Percentiles rank a stretch among this genome's conserved stretches.
Evolutionary conservation across 2,797 vertebrate species (phyloP).

Genomic region (Aselliscus stoliczkanus): DNA sequence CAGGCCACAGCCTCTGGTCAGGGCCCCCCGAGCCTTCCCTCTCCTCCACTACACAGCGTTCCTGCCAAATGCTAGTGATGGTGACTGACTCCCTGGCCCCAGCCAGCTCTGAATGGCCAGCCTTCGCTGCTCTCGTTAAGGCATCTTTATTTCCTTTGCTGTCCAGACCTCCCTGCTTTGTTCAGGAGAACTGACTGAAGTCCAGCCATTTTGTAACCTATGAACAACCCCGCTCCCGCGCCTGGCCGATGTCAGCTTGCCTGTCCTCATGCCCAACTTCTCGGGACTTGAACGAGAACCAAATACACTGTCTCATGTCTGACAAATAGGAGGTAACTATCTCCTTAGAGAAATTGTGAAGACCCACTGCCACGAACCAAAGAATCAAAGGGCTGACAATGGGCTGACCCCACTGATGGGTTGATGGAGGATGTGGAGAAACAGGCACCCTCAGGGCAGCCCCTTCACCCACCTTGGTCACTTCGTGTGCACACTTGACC

Average conservation of each 20-base stretch:
- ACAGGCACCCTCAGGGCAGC: not conserved
- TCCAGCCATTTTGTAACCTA: not conserved
- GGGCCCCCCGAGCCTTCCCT: not conserved
- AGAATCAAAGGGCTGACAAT: not conserved
- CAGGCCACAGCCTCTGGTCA: not conserved
- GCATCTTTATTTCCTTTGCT: not conserved
- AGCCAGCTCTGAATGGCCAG: not conserved
- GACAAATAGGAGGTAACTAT: not conserved
- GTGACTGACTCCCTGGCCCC: accelerated
- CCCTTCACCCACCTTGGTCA: not conserved
- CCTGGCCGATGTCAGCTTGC: not conserved
- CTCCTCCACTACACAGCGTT: accelerated
- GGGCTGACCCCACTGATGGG: not conserved
- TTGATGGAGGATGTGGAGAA: too few species aligned
- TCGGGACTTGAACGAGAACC: not conserved
- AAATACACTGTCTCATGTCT: not conserved
- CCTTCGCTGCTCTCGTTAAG: not conserved
- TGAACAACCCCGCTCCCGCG: accelerated
- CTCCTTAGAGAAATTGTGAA: not conserved
- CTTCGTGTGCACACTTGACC: not conserved
- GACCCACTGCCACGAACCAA: not conserved
- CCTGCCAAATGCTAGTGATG: too few species aligned
- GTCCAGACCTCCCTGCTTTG: not conserved
- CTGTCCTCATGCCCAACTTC: not conserved
- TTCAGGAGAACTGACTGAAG: not conserved